Conservation (phyloP, 2,797 vertebrate species). For the Protonibea diacanthus region DNA sequence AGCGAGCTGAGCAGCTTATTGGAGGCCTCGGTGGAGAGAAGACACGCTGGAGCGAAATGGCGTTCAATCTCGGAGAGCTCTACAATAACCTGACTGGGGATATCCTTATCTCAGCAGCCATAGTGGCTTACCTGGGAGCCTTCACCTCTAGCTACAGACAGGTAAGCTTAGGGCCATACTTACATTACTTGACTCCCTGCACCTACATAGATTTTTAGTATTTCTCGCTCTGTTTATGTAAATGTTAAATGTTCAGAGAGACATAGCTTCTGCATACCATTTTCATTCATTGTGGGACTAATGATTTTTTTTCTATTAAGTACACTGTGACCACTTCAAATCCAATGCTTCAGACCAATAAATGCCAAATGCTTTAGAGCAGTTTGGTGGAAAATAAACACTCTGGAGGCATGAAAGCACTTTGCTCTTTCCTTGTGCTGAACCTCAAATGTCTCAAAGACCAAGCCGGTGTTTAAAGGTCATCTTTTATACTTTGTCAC, state of each 20-base stretch:
- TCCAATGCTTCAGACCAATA: slow-evolving; percentile 1
- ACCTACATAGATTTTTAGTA: neutral
- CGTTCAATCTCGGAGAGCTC: slow-evolving; percentile 85
- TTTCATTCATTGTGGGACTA: neutral
- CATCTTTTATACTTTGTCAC: slow-evolving; percentile 15
- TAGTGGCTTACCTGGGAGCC: slow-evolving; percentile 91
- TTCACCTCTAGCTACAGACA: slow-evolving; percentile 93
- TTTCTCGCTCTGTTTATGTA: neutral
- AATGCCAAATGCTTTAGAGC: neutral
- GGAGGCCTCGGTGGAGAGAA: slow-evolving; percentile 94
- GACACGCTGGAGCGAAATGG: slow-evolving; percentile 88
- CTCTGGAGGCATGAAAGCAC: neutral
- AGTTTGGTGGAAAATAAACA: slow-evolving; percentile 16
- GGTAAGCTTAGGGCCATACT: slow-evolving; percentile 68
- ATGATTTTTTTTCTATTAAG: neutral
- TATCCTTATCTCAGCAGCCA: slow-evolving; percentile 90
- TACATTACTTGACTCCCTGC: neutral
- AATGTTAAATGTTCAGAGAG: neutral
- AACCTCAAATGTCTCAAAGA: slow-evolving; percentile 10
- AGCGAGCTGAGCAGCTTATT: slow-evolving; percentile 90
- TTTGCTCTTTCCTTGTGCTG: slow-evolving; percentile 2
- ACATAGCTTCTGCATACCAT: neutral
- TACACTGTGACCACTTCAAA: neutral
- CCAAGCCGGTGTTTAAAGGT: slow-evolving; percentile 28
- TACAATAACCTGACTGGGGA: slow-evolving; percentile 91